Evolutionary conservation across 2,888 invertebrate genomes (phyloP).

Genomic region (Elmis aenea): DNA sequence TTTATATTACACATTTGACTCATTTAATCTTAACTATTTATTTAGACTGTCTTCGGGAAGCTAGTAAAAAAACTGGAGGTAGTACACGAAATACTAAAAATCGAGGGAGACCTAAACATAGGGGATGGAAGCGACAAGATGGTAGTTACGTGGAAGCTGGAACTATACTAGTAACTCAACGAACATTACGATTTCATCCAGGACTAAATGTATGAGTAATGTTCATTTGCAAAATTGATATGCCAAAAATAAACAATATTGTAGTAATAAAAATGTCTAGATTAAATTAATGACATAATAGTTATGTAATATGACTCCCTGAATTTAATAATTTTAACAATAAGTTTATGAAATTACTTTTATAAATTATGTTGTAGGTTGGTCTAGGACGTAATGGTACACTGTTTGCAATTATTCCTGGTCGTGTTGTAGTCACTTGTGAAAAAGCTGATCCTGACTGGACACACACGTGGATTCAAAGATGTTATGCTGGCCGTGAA

Average conservation of each 20-base stretch:
- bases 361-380: constrained; percentile 56
- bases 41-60: constrained; percentile 58
- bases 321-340: background rate
- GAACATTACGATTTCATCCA: constrained; percentile 69
- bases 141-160: constrained; percentile 62
- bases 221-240: constrained; percentile 2
- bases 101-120: constrained; percentile 66
- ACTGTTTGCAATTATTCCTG: constrained; percentile 73
- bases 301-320: background rate
- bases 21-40: too few relatives aligned
- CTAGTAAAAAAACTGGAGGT: constrained; percentile 70
- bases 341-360: background rate
- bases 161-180: constrained; percentile 65
- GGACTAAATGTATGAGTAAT: constrained; percentile 63
- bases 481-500: constrained; percentile 59
- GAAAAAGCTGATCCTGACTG: constrained; percentile 77
- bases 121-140: constrained; percentile 74
- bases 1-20: too few relatives aligned
- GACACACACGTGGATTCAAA: constrained; percentile 69
- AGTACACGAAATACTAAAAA: constrained; percentile 66
- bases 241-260: background rate
- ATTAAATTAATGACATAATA: background rate
- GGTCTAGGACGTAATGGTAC: constrained; percentile 75
- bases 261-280: too few relatives aligned
- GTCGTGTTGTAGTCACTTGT: constrained; percentile 74